These are phyloP conservation scores for Pluvianellus socialis DNA, from an alignment of 2,113 vertebrate species.

Conservation along the genomic window DNA sequence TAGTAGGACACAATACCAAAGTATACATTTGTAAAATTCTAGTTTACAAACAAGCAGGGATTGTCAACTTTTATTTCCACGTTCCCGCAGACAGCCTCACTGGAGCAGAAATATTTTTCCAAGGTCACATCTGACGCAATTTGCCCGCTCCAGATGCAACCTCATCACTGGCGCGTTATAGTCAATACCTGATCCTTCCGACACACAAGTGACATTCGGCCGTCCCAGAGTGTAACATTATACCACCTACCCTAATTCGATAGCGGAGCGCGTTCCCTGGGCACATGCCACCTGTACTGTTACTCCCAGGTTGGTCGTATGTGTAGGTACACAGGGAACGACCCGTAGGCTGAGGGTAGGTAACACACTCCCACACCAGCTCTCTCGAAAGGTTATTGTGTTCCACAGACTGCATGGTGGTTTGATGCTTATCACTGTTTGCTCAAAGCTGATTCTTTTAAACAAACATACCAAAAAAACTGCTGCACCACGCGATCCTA, in stretches of 20 bases:
- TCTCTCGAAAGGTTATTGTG: background rate
- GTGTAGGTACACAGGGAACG: background rate
- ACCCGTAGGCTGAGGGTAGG: background rate
- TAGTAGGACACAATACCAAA: background rate
- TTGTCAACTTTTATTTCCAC: background rate
- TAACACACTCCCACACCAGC: background rate
- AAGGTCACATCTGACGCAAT: background rate
- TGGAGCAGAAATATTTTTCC: background rate
- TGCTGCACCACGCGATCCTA: background rate
- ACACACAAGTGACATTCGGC: background rate
- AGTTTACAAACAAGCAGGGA: background rate
- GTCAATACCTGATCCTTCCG: background rate
- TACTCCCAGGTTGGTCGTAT: background rate
- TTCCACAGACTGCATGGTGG: background rate
- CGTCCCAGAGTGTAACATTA: background rate
- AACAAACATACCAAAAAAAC: background rate
- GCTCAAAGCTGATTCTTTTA: background rate
- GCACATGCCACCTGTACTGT: background rate
- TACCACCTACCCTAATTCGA: background rate
- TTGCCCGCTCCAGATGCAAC: background rate
- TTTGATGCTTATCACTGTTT: constrained; percentile 24
- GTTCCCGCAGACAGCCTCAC: background rate
- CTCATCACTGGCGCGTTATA: background rate
- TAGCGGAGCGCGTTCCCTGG: background rate
- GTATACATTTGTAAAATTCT: background rate